A percentile compares a stretch with the other conserved stretches of the same genome.
These are phyloP conservation scores for Stegodyphus mimosarum DNA, from an alignment of 1,140 invertebrate genomes.

Conservation along the genomic window DNA sequence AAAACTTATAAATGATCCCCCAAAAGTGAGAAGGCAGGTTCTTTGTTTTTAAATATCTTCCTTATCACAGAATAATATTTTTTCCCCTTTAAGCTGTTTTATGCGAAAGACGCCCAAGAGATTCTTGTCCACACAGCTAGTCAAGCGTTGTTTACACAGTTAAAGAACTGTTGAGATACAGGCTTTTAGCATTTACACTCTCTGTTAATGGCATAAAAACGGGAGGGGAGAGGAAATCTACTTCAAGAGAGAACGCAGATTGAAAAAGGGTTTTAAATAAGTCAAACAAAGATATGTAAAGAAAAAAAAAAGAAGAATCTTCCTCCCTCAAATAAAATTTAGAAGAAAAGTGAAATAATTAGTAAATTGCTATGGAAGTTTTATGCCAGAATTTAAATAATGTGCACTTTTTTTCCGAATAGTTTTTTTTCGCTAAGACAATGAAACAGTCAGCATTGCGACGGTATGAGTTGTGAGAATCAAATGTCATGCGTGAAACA, in stretches of 20 bases:
- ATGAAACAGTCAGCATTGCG: too few relatives aligned
- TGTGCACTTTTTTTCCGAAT: too few relatives aligned
- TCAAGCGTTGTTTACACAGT: conserved; percentile 41
- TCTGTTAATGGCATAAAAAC: conserved; percentile 36
- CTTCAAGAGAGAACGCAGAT: conserved; percentile 25
- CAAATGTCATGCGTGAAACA: too few relatives aligned
- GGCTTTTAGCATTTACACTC: conserved; percentile 57
- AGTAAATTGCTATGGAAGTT: background rate
- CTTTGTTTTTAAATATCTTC: too few relatives aligned
- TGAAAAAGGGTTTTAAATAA: conserved; percentile 48
- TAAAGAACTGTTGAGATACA: conserved; percentile 27
- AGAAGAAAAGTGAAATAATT: conserved; percentile 1
- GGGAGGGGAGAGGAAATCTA: background rate
- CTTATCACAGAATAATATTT: too few relatives aligned
- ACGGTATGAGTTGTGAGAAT: too few relatives aligned
- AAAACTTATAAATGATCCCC: too few relatives aligned
- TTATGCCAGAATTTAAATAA: too few relatives aligned
- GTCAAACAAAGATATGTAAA: background rate
- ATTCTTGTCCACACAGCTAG: background rate
- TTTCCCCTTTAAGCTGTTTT: too few relatives aligned
- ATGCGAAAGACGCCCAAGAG: too few relatives aligned
- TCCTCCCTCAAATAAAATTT: background rate
- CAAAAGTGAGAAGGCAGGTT: too few relatives aligned
- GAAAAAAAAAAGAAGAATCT: background rate
- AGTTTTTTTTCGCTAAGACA: too few relatives aligned